Conservation (phyloP, 2,797 vertebrate genomes). For the Poeciliopsis presidionis region DNA sequence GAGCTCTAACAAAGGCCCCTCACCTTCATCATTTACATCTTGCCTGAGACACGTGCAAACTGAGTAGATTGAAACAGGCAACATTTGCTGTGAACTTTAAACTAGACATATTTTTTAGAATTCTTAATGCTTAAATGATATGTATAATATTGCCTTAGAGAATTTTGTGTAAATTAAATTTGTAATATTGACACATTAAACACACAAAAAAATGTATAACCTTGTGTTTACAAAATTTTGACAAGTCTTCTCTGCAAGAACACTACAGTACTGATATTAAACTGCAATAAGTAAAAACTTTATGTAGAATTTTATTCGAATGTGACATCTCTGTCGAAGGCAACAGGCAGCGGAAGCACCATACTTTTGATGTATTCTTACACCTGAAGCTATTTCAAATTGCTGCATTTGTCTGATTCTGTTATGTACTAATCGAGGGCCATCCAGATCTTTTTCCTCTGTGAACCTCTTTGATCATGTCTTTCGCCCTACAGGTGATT, state of each 20-base stretch:
- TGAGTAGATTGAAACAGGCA: not conserved
- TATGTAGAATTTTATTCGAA: slow-evolving; percentile 2
- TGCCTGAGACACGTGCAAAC: not conserved
- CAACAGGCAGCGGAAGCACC: not conserved
- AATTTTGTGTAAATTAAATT: not conserved
- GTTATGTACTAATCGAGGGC: slow-evolving; percentile 6
- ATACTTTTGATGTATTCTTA: slow-evolving; percentile 8
- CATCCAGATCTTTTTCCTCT: slow-evolving; percentile 29
- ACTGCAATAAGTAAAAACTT: slow-evolving; percentile 3
- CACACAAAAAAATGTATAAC: not conserved
- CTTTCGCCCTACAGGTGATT: slow-evolving; percentile 83
- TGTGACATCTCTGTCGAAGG: slow-evolving; percentile 5
- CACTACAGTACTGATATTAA: not conserved
- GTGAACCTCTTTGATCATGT: slow-evolving; percentile 45
- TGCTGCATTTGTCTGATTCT: slow-evolving; percentile 12
- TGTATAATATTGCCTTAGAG: not conserved
- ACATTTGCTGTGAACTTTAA: not conserved
- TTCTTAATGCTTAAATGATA: not conserved
- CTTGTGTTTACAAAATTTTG: not conserved
- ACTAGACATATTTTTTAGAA: not conserved
- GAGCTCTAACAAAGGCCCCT: slow-evolving; percentile 33
- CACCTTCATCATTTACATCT: slow-evolving; percentile 18
- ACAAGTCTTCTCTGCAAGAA: not conserved
- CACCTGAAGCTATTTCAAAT: slow-evolving; percentile 4
- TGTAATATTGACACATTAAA: not conserved